Evolutionary conservation across 1,140 invertebrate genomes (phyloP), one percentile per base, ranked within the genome.

Genomic region (Drosophila ercepeae): DNA sequence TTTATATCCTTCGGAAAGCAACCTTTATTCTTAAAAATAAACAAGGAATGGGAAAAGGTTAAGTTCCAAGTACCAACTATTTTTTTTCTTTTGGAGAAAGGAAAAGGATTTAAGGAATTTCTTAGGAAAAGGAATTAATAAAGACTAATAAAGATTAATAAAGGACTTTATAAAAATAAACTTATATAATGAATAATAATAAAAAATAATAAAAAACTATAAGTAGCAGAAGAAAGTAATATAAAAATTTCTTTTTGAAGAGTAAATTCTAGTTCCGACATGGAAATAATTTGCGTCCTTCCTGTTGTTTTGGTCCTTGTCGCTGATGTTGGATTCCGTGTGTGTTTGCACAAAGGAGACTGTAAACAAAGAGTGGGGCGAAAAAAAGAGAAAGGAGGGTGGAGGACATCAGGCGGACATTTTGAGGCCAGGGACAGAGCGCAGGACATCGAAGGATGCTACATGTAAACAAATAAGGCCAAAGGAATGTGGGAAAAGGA

Each of bases 381-480:
- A n/a, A n/a, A n/a, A 39, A 16, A 14, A 39, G 16, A 54, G 41
- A 18, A 25, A 34, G 32, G 11, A 4, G 13, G 13, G 13, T 3
- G 42, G 11, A 58, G 60, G 54, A 41, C 32, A 32, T 45, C 57
- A 64, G 65, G 50, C 69, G 50, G 76, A 81, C 81, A 77, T 86
- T 84, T 86, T 86, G 81, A 63, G 81, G 81, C 81, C 81, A 86
- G 76, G 81, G 81, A 86, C 81, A 86, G 48, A 46, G 59, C 45
- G 46, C 46, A 51, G 63, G 50, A 75, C 81, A 73, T 54, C 64
- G 42, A 86, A 86, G 75, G 61, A 84, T 86, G 78, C 82, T 78
- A 78, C 73, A 67, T 68, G 67, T 58, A 75, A 68, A 63, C 75
- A 75, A 48, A 67, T 32, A 29, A 4, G 14, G 14, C 23, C 36